Percentiles rank a stretch among this genome's conserved stretches.
phyloP scores from a whole-genome alignment of 1,140 invertebrate genomes.

The Ostrea denselamellosa region DNA sequence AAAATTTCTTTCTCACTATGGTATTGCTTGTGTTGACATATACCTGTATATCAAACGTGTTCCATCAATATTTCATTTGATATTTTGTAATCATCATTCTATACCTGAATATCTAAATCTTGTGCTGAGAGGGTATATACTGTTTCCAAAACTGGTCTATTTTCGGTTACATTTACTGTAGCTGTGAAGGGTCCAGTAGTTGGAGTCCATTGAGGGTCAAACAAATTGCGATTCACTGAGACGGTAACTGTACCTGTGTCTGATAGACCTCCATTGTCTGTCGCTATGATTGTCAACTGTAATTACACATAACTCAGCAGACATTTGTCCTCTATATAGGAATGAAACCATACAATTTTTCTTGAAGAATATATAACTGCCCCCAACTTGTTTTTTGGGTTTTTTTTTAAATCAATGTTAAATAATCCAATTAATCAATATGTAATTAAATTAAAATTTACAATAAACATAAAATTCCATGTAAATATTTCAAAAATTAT shows the following conservation, averaged over 20 bases:
- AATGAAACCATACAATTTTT: too few species aligned
- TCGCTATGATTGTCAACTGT: conserved; percentile 68
- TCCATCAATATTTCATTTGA: neutral
- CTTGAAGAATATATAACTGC: too few species aligned
- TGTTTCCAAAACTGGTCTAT: conserved; percentile 53
- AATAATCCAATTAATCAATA: neutral
- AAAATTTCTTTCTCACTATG: neutral
- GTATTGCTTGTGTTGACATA: neutral
- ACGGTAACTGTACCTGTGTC: conserved; percentile 65
- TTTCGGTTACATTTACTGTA: conserved; percentile 52
- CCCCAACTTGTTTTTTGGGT: too few species aligned
- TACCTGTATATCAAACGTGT: neutral
- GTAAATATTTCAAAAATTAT: neutral
- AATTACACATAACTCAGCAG: conserved; percentile 34
- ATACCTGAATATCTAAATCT: conserved; percentile 62
- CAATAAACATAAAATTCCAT: neutral
- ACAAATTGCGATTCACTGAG: conserved; percentile 65
- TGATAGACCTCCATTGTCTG: conserved; percentile 64
- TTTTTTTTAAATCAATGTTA: too few species aligned
- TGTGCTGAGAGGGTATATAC: conserved; percentile 50
- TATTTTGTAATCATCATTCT: neutral
- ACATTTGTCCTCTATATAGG: too few species aligned
- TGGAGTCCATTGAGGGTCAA: conserved; percentile 57
- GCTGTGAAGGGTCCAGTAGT: conserved; percentile 1
- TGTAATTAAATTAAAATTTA: neutral